Evolutionary conservation across 2,888 invertebrate species (phyloP), one percentile per base, ranked within the genome.

Genomic region (Agapostemon virescens): DNA sequence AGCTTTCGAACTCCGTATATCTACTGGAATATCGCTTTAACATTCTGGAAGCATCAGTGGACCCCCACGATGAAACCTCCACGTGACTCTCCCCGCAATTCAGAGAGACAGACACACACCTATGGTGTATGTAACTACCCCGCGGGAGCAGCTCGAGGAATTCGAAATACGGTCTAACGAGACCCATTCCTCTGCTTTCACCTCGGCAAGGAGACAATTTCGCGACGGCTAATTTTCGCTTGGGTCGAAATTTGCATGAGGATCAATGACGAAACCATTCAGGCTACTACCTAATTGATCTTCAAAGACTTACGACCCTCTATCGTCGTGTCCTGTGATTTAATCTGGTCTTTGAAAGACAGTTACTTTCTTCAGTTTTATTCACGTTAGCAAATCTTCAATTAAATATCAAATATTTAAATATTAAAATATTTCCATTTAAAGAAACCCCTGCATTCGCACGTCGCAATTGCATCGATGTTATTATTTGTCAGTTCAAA

Each of bases 121-220:
- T 36, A n/a, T 36, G 38, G n/a, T 38, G 26, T 58, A 23, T 40
- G 52, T 30, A 69, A 42, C 20, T 1, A 45, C 36, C 61, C 52
- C 61, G 33, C 23, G 6, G 26, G 40, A 64, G 40, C 2, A 23
- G 55, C 77, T 69, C 33, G 55, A 69, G 77, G 77, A 72, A 77
- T 80, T 69, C 49, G 71, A 72, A 76, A 69, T 69, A 69, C 67
- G 64, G 38, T 63, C 45, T 72, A 73, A 72, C 76, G 72, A 77
- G 72, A 42, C 15, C 66, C 26, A 30, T n/a, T 17, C 71, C 71
- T 63, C 71, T 55, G 61, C 45, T 36, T 17, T 33, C 23, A n/a
- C 45, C 38, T 26, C 61, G 36, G 72, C 49, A 69, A 74, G 67
- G 67, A 69, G 67, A 69, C 64, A 66, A 69, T 64, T 42, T 42